A percentile compares a stretch with the other conserved stretches of the same genome.
Evolutionary conservation across 2,888 invertebrate species (phyloP).

Genomic region (Xanthia togata): DNA sequence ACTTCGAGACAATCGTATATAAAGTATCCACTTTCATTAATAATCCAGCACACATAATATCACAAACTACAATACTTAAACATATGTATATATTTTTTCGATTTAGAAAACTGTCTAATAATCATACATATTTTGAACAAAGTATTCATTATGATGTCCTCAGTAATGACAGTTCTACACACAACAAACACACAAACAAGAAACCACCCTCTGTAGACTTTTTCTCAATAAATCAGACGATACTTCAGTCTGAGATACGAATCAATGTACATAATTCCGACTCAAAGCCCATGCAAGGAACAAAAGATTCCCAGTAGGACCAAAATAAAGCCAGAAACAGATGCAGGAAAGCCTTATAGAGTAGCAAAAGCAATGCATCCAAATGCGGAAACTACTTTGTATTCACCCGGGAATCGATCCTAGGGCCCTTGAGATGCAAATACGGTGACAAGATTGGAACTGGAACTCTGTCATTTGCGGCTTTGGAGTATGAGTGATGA

Average conservation of each 20-base stretch:
- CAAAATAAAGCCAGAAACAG: slow-evolving; percentile 36
- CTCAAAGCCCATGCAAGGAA: slow-evolving; percentile 31
- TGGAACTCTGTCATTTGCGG: slow-evolving; percentile 50
- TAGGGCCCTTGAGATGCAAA: slow-evolving; percentile 74
- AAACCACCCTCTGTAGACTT: background rate
- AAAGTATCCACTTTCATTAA: background rate
- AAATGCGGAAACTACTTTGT: slow-evolving; percentile 66
- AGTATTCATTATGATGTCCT: background rate
- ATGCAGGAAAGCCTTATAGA: slow-evolving; percentile 48
- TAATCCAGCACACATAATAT: background rate
- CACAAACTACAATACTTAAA: too few relatives aligned
- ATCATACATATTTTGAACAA: background rate
- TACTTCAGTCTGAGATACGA: slow-evolving; percentile 14
- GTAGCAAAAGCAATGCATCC: slow-evolving; percentile 64
- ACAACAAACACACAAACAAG: background rate
- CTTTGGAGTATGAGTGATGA: slow-evolving; percentile 14
- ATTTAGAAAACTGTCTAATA: too few relatives aligned
- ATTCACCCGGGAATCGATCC: slow-evolving; percentile 70
- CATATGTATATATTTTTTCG: too few relatives aligned
- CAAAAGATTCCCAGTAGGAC: slow-evolving; percentile 31
- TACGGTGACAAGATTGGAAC: slow-evolving; percentile 66
- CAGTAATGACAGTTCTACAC: background rate
- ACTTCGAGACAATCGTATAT: too few relatives aligned
- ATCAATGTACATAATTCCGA: slow-evolving; percentile 1
- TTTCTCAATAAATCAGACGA: slow-evolving; percentile 11